These are phyloP conservation scores for Cheilosia scutellata DNA, from an alignment of 2,888 invertebrate species.

Conservation along the genomic window DNA sequence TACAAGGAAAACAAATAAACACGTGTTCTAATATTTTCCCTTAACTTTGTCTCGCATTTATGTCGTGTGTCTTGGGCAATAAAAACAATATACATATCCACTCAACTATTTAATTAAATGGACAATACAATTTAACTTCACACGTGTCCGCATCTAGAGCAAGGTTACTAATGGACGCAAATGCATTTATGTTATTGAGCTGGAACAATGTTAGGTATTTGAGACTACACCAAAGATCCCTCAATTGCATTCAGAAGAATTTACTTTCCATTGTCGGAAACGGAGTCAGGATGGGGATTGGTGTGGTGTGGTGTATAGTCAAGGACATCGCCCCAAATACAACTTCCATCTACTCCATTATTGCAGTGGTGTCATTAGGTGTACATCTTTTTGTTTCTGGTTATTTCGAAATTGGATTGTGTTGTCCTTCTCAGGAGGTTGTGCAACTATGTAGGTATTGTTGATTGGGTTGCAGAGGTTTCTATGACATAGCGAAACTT, in stretches of 20 bases:
- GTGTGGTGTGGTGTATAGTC: slow-evolving; percentile 2
- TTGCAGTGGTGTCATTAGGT: slow-evolving; percentile 9
- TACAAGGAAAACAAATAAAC: too few relatives aligned
- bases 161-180: slow-evolving; percentile 33
- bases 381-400: slow-evolving; percentile 9
- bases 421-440: not conserved
- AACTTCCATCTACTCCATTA: slow-evolving; percentile 1
- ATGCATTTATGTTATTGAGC: slow-evolving; percentile 18
- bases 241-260: slow-evolving; percentile 15
- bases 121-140: slow-evolving; percentile 38
- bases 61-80: not conserved
- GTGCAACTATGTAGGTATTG: not conserved
- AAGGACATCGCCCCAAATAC: slow-evolving; percentile 24
- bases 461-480: too few relatives aligned
- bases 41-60: not conserved
- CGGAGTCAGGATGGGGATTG: slow-evolving; percentile 18
- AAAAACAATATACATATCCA: not conserved
- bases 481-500: too few relatives aligned
- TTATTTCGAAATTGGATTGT: slow-evolving; percentile 40
- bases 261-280: slow-evolving; percentile 12
- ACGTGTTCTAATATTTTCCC: not conserved
- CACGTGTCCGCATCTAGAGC: slow-evolving; percentile 35
- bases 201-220: not conserved
- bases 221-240: slow-evolving; percentile 9
- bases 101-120: slow-evolving; percentile 46